Percentiles rank a stretch among this genome's conserved stretches.
Conservation (phyloP, 2,888 invertebrate genomes). For the Macaria liturata region DNA sequence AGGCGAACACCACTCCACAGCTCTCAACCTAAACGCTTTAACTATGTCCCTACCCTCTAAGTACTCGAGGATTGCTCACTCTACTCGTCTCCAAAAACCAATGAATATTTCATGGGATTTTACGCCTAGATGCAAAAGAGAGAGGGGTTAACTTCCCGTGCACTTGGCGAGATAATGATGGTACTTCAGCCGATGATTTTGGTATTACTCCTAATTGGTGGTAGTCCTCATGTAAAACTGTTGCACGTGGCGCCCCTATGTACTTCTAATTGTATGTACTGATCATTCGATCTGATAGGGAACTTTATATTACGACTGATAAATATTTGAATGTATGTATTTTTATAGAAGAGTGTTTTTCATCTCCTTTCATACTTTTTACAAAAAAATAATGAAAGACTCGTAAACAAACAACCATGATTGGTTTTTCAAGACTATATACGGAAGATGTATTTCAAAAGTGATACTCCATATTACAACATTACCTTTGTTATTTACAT, state of each 20-base stretch:
- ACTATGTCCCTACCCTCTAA: slow-evolving; percentile 76
- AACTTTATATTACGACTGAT: too few relatives aligned
- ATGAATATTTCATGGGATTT: slow-evolving; percentile 68
- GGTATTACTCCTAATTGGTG: slow-evolving; percentile 81
- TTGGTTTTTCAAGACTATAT: too few relatives aligned
- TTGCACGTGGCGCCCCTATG: slow-evolving; percentile 76
- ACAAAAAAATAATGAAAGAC: too few relatives aligned
- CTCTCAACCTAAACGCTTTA: slow-evolving; percentile 82
- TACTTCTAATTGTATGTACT: slow-evolving; percentile 25
- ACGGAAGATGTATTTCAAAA: too few relatives aligned
- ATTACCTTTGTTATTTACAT: too few relatives aligned
- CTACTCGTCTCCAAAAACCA: slow-evolving; percentile 82
- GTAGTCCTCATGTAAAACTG: slow-evolving; percentile 77
- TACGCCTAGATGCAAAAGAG: slow-evolving; percentile 55
- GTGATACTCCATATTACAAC: too few relatives aligned
- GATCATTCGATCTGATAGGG: slow-evolving; percentile 11
- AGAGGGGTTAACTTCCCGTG: slow-evolving; percentile 61
- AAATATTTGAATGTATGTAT: too few relatives aligned
- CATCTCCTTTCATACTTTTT: too few relatives aligned
- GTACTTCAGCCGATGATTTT: slow-evolving; percentile 77
- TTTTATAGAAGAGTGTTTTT: too few relatives aligned
- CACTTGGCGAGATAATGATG: slow-evolving; percentile 74
- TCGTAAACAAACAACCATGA: too few relatives aligned
- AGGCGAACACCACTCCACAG: slow-evolving; percentile 70
- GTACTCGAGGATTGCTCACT: slow-evolving; percentile 78